A percentile compares a stretch with the other conserved stretches of the same genome.
phyloP scores from a whole-genome alignment of 2,888 invertebrate species.

The Melieria picta region DNA sequence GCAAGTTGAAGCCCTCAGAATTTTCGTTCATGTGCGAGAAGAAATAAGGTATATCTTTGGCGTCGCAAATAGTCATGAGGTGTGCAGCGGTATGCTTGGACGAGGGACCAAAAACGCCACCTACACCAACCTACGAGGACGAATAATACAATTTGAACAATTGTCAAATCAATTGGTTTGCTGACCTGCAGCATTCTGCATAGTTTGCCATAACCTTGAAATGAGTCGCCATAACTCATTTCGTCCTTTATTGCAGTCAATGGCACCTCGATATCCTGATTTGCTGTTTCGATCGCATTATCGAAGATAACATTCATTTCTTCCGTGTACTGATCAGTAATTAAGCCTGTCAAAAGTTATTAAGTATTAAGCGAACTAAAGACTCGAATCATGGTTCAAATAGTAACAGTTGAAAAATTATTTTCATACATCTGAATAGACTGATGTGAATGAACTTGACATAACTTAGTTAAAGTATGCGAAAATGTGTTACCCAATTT shows the following conservation, averaged over 20 bases:
- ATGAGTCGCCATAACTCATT: slow-evolving; percentile 69
- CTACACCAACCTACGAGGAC: slow-evolving; percentile 72
- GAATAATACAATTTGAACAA: not conserved
- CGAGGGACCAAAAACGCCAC: slow-evolving; percentile 86
- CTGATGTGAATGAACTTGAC: too few relatives aligned
- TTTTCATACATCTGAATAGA: too few relatives aligned
- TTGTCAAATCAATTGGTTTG: not conserved
- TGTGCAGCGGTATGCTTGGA: slow-evolving; percentile 75
- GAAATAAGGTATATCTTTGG: slow-evolving; percentile 86
- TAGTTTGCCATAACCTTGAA: slow-evolving; percentile 68
- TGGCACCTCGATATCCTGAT: slow-evolving; percentile 46
- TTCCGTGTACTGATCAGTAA: slow-evolving; percentile 57
- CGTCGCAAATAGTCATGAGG: slow-evolving; percentile 84
- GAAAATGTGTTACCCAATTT: too few relatives aligned
- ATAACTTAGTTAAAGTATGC: too few relatives aligned
- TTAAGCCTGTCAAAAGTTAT: slow-evolving; percentile 48
- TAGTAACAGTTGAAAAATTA: too few relatives aligned
- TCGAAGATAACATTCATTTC: slow-evolving; percentile 59
- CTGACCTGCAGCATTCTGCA: slow-evolving; percentile 69
- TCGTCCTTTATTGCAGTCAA: slow-evolving; percentile 52
- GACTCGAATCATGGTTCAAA: too few relatives aligned
- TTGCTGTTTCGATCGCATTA: slow-evolving; percentile 59
- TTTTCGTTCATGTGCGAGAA: slow-evolving; percentile 79
- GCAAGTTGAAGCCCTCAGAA: slow-evolving; percentile 73
- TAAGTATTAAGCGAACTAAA: too few relatives aligned